Percentiles rank a stretch among this genome's conserved stretches.
Evolutionary conservation across 2,113 vertebrate genomes (phyloP).

Genomic region (Manacus vitellinus): DNA sequence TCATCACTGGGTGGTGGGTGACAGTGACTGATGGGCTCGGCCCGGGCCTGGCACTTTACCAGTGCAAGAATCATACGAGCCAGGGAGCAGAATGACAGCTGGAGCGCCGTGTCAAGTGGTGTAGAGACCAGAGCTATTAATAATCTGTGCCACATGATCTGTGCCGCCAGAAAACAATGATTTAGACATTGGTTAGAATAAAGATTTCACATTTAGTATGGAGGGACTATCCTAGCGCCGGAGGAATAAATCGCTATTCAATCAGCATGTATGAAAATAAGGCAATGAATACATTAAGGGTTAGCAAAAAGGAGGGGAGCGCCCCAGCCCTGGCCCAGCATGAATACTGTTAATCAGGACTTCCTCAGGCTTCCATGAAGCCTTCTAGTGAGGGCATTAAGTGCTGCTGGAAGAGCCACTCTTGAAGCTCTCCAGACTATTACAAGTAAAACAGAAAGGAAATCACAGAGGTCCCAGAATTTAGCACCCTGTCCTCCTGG

Average conservation of each 20-base stretch:
- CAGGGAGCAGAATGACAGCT: constrained; percentile 94
- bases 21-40: constrained; percentile 98
- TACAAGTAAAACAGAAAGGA: not conserved
- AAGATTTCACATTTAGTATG: constrained; percentile 86
- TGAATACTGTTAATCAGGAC: constrained; percentile 21
- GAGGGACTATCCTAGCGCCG: constrained; percentile 76
- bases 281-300: constrained; percentile 87
- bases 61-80: constrained; percentile 91
- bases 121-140: constrained; percentile 98
- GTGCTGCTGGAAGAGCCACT: not conserved
- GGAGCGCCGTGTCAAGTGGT: constrained; percentile 98
- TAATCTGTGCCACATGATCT: constrained; percentile 95
- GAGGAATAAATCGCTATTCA: constrained; percentile 86
- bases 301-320: constrained; percentile 48
- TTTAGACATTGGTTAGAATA: constrained; percentile 86
- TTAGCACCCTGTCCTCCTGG: not conserved
- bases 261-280: constrained; percentile 88
- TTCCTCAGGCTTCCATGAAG: constrained; percentile 4
- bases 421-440: not conserved
- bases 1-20: constrained; percentile 92
- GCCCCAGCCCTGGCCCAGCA: not conserved
- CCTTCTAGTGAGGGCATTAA: not conserved
- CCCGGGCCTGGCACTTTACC: constrained; percentile 91
- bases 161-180: constrained; percentile 78
- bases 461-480: not conserved